Base-by-base conservation (phyloP, 1,140 invertebrate species). In the Pseudomyrmex flavicornis region DNA sequence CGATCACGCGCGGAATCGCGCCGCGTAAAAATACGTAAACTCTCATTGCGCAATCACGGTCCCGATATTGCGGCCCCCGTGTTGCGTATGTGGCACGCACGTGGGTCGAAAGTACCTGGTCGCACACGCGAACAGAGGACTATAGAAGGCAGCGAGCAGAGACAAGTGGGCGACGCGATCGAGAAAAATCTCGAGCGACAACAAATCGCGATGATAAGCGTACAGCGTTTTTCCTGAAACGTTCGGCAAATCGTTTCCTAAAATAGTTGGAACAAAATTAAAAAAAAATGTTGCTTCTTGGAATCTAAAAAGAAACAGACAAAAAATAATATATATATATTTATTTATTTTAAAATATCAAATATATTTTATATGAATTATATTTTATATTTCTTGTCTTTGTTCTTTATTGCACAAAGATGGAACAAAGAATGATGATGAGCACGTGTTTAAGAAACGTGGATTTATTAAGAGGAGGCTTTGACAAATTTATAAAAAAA, bases 21-120 rank as follows among this genome's bases (percentile, higher is more conserved):
- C 50, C 75, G n/a, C 74, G 75, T 77, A 77, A 77, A 80, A 80
- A 80, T 72, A 35, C 46, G 76, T 58, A 72, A 70, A 80, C 66
- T 70, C 66, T 48, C 22, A 9, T 82, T 82, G 48, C 80, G 72
- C 59, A 82, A 82, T 13, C 44, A 52, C 69, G 72, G 70, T 76
- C 48, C 80, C 70, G 72, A 82, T 75, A 82, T 76, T 52, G 61
- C 80, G 80, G 61, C 80, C 69, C 80, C 48, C 80, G 80, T 76
- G 80, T 82, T 82, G 80, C 72, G 80, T 75, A 73, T 82, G 69
- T 82, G 80, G 72, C 80, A 75, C 72, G 59, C 72, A 82, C 80
- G 80, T 74, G 80, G 69, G 69, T 76, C 80, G 72, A 82, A 73
- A 75, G 72, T 75, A 56, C 48, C 58, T 82, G 62, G 50, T 52